A percentile compares a stretch with the other conserved stretches of the same genome.
Evolutionary conservation across 2,113 vertebrate species (phyloP).

Genomic region (Aix galericulata): DNA sequence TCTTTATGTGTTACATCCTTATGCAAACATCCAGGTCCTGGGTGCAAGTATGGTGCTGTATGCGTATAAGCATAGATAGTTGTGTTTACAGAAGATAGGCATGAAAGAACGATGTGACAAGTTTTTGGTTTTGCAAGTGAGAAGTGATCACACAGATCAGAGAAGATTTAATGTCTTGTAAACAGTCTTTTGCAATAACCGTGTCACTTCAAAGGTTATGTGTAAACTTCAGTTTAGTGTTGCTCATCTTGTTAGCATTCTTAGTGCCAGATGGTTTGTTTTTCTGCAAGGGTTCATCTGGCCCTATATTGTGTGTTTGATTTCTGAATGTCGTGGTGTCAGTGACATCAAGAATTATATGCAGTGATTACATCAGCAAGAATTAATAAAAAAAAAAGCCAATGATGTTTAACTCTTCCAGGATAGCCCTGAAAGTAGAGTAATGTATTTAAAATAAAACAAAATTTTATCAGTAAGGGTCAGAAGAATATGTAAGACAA

Average conservation of each 20-base stretch:
- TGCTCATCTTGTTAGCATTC: not conserved
- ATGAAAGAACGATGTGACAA: not conserved
- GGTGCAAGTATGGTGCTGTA: not conserved
- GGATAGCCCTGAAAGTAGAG: not conserved
- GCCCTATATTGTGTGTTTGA: not conserved
- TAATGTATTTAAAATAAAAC: not conserved
- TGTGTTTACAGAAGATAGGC: not conserved
- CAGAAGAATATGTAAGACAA: not conserved
- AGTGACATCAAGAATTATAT: not conserved
- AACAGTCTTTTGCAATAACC: not conserved
- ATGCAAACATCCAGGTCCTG: not conserved
- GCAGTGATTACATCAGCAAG: not conserved
- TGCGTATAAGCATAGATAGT: not conserved
- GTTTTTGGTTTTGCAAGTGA: not conserved
- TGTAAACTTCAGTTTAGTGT: not conserved
- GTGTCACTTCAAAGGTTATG: not conserved
- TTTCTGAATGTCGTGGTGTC: not conserved
- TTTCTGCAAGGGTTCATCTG: not conserved
- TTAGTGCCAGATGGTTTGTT: not conserved
- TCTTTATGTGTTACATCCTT: not conserved
- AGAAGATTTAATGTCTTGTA: not conserved
- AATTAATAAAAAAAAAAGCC: not conserved
- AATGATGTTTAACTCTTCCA: not conserved
- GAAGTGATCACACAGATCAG: not conserved
- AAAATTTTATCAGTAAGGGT: not conserved